These are phyloP conservation scores for Alouatta caraya DNA, from an alignment of 2,797 vertebrate genomes.

Conservation along the genomic window DNA sequence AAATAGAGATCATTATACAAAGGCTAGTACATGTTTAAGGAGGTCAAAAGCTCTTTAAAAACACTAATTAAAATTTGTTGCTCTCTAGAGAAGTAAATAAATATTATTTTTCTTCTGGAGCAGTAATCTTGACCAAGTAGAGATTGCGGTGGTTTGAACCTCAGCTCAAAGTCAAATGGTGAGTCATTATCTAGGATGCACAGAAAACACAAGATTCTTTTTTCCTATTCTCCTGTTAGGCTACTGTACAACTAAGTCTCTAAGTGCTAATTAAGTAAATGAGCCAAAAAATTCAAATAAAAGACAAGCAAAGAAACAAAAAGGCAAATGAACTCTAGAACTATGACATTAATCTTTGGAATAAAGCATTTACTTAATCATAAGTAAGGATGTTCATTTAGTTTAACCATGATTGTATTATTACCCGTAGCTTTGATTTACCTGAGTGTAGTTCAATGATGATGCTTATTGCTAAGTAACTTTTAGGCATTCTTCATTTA, in stretches of 20 bases:
- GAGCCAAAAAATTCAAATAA: not conserved
- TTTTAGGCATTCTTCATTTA: not conserved
- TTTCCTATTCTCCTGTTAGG: not conserved
- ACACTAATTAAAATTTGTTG: conserved; percentile 63
- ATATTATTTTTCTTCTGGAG: conserved; percentile 27
- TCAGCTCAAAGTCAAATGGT: conserved; percentile 1
- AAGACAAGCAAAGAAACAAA: not conserved
- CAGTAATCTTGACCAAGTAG: conserved; percentile 31
- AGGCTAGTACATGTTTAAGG: not conserved
- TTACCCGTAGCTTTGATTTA: not conserved
- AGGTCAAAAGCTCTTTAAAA: conserved; percentile 61
- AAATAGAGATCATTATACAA: conserved; percentile 62
- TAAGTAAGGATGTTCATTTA: not conserved
- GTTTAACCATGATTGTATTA: not conserved
- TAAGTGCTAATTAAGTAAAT: not conserved
- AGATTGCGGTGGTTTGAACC: not conserved
- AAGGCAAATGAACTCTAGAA: not conserved
- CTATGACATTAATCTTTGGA: not conserved
- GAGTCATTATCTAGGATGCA: not conserved
- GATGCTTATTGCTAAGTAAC: not conserved
- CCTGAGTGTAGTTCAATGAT: not conserved
- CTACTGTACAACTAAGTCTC: not conserved
- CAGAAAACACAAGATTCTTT: not conserved
- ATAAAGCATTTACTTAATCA: not conserved
- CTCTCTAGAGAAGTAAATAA: conserved; percentile 61